A percentile compares a stretch with the other conserved stretches of the same genome.
phyloP scores from a whole-genome alignment of 2,797 vertebrate species.

The Acipenser transmontanus region DNA sequence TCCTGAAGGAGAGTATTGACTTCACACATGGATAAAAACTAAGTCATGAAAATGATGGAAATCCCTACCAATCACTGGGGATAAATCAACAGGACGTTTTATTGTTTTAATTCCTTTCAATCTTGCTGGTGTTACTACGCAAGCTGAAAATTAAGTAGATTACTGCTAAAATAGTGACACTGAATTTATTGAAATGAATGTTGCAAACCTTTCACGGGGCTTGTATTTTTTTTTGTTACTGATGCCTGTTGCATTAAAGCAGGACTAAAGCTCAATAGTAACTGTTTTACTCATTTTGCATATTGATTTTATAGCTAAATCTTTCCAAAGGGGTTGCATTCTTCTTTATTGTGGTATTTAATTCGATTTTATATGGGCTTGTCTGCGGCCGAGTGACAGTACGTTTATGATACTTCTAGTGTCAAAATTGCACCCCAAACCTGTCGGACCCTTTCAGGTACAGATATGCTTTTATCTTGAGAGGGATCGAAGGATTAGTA shows the following conservation, averaged over 20 bases:
- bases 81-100: slow-evolving; percentile 26
- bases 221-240: slow-evolving; percentile 25
- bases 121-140: not conserved
- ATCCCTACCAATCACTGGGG: slow-evolving; percentile 20
- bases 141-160: slow-evolving; percentile 24
- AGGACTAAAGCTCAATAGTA: slow-evolving; percentile 31
- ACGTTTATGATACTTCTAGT: not conserved
- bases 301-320: slow-evolving; percentile 47
- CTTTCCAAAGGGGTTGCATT: slow-evolving; percentile 25
- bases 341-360: slow-evolving; percentile 31
- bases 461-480: too few species aligned
- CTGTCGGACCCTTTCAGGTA: too few species aligned
- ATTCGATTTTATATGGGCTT: slow-evolving; percentile 33
- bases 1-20: slow-evolving; percentile 5
- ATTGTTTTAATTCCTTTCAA: slow-evolving; percentile 18
- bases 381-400: slow-evolving; percentile 24
- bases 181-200: slow-evolving; percentile 18
- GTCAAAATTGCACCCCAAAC: too few species aligned
- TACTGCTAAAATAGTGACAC: slow-evolving; percentile 11
- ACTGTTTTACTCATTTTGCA: slow-evolving; percentile 37
- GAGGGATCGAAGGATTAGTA: too few species aligned
- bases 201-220: slow-evolving; percentile 15
- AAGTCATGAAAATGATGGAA: slow-evolving; percentile 22
- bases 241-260: slow-evolving; percentile 40
- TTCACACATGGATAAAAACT: slow-evolving; percentile 24